phyloP scores from a whole-genome alignment of 2,113 vertebrate species.

The Pelvicachromis taeniatus region DNA sequence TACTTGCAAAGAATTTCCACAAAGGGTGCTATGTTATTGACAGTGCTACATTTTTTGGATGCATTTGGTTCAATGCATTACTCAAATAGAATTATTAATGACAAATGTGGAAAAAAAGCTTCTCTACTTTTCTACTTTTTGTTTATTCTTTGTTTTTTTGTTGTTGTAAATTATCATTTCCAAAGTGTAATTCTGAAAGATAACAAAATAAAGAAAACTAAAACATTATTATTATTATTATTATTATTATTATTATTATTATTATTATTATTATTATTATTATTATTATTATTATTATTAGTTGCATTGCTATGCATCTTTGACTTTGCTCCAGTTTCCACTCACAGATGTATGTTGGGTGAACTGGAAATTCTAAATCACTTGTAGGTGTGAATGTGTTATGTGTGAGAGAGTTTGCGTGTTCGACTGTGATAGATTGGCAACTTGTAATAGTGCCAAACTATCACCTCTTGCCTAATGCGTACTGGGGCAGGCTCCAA shows the following conservation, averaged over 20 bases:
- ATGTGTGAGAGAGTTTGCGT: neutral
- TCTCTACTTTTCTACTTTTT: neutral
- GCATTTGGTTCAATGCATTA: neutral
- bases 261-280: neutral
- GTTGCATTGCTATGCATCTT: accelerated
- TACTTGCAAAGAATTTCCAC: constrained; percentile 1
- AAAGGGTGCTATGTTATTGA: neutral
- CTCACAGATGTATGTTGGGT: neutral
- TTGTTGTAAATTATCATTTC: neutral
- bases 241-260: neutral
- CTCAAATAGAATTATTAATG: neutral
- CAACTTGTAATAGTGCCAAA: neutral
- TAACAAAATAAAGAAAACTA: neutral
- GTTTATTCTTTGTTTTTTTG: neutral
- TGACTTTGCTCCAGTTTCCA: neutral
- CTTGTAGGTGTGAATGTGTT: constrained; percentile 24
- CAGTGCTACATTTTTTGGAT: neutral
- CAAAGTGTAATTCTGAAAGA: neutral
- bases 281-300: neutral
- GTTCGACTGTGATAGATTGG: constrained; percentile 1
- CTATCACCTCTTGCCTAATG: constrained; percentile 7
- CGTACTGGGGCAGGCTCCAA: constrained; percentile 7
- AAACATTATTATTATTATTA: neutral
- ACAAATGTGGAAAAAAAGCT: neutral
- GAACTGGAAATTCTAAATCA: constrained; percentile 31